A percentile compares a stretch with the other conserved stretches of the same genome.
Evolutionary conservation across 2,797 vertebrate genomes (phyloP).

Genomic region (Sardinella longiceps): DNA sequence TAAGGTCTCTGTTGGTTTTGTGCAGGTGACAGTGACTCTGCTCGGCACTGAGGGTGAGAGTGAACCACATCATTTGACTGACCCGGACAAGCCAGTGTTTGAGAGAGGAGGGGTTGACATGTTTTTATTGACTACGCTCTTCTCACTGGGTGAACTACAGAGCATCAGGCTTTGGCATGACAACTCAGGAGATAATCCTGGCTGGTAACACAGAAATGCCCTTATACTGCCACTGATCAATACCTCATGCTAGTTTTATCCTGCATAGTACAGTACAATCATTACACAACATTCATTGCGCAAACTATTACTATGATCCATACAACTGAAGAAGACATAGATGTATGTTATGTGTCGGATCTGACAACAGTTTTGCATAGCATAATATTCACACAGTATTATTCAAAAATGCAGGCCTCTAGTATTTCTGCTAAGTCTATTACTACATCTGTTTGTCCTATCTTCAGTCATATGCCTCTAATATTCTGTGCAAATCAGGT

Average conservation of each 20-base stretch:
- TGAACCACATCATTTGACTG: conserved; percentile 88
- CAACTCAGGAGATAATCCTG: conserved; percentile 86
- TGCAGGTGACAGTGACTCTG: conserved; percentile 88
- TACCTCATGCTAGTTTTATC: neutral
- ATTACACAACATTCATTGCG: neutral
- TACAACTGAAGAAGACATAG: neutral
- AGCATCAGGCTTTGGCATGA: conserved; percentile 92
- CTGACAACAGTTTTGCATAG: neutral
- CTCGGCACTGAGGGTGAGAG: conserved; percentile 88
- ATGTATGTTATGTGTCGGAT: neutral
- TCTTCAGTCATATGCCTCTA: neutral
- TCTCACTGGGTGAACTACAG: conserved; percentile 88
- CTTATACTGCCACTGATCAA: neutral
- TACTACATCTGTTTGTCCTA: neutral
- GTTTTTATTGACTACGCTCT: conserved; percentile 89
- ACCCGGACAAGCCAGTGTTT: conserved; percentile 81
- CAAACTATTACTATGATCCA: neutral
- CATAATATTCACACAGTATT: neutral
- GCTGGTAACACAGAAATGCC: conserved; percentile 76
- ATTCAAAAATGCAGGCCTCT: too few relatives aligned
- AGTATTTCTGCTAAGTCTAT: neutral
- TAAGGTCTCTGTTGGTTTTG: conserved; percentile 22
- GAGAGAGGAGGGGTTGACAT: conserved; percentile 88
- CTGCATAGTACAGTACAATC: neutral
- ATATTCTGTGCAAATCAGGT: conserved; percentile 72